Evolutionary conservation across 2,797 vertebrate species (phyloP).

Genomic region (Bucorvus abyssinicus): DNA sequence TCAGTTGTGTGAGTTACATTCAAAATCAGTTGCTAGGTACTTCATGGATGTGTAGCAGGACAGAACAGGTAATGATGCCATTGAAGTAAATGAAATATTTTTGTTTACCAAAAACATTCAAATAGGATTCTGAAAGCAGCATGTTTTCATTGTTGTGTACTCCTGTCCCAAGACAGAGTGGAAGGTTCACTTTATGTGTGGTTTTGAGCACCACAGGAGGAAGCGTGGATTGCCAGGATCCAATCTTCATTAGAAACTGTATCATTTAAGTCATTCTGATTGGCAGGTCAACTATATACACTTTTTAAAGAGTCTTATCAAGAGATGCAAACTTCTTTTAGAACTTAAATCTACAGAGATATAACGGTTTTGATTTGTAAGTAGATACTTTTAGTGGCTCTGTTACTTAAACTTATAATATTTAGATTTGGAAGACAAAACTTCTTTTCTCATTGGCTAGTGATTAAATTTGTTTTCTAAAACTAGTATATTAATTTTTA

Average conservation of each 20-base stretch:
- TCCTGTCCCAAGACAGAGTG: background rate
- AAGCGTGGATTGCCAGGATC: background rate
- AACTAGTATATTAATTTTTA: background rate
- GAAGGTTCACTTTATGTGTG: background rate
- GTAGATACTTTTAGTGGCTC: background rate
- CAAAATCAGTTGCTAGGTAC: background rate
- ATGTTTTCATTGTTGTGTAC: background rate
- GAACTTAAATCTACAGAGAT: background rate
- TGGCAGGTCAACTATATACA: background rate
- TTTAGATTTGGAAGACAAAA: background rate
- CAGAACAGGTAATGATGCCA: background rate
- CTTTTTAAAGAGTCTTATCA: background rate
- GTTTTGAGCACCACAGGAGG: background rate
- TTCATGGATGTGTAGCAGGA: background rate
- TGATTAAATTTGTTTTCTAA: background rate
- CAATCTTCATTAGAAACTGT: background rate
- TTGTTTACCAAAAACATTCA: background rate
- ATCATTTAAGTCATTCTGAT: background rate
- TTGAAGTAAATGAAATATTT: background rate
- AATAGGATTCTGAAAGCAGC: background rate
- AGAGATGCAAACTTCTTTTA: background rate
- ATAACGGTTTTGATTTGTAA: background rate
- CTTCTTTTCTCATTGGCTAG: background rate
- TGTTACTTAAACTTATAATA: background rate
- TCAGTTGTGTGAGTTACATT: background rate